Evolutionary conservation across 2,888 invertebrate species (phyloP), one percentile per base, ranked within the genome.

Genomic region (Tipula unca): DNA sequence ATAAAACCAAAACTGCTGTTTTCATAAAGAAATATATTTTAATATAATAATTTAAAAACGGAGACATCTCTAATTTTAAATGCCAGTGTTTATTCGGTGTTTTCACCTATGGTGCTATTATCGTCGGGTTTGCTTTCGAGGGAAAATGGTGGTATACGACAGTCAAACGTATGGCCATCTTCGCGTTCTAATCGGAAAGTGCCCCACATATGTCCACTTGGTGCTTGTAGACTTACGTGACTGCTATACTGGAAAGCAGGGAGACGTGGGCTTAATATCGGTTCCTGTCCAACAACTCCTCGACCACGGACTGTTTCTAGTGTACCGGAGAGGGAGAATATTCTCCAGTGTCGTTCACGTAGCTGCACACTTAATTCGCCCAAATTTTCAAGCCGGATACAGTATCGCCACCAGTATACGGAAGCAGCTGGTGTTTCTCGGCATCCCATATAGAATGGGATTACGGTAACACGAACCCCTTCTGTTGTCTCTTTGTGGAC

Each of bases 331-430:
- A 99, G 92, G 48, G 98, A 98, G 91, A 99, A 99, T 90, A 99
- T 99, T 88, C 98, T 94, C 99, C 99, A 99, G 91, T 99, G 98
- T n/a, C 99, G 92, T 92, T 99, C 98, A 86, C 99, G 93, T 84
- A 99, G 92, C 90, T 98, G 98, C 1, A 99, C 97, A 85, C 96
- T 95, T 86, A 96, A 92, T 48, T 95, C 93, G 0, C 98, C 97
- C 86, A 98, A 92, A 92, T 99, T 99, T 92, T 99, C 99, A 88
- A 99, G 92, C 25, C 99, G 93, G 89, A 99, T 98, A 90, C 98
- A 98, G 91, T 99, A 99, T 82, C 99, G 94, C 99, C 99, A 99
- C 97, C 98, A 98, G 90, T 97, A 98, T 0, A 98, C 97, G 54
- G 96, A 95, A 29, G 96, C 96, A 86, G 96, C 96, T 89, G 98